These are phyloP conservation scores for Tetragonula carbonaria DNA, from an alignment of 2,888 invertebrate genomes.

Conservation along the genomic window DNA sequence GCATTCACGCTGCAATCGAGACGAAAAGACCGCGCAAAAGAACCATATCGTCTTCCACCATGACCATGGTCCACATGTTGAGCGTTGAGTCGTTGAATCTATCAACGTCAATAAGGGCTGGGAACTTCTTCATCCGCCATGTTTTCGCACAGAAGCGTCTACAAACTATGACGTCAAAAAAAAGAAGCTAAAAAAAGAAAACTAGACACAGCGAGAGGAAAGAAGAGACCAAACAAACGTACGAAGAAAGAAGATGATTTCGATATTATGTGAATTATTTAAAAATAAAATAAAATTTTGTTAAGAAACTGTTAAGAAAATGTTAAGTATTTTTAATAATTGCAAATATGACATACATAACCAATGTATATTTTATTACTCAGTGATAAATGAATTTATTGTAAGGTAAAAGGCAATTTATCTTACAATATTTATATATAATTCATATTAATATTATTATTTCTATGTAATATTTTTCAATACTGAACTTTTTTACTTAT, in stretches of 20 bases:
- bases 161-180: constrained; percentile 83
- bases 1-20: too few relatives aligned
- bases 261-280: constrained; percentile 61
- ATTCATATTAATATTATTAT: too few relatives aligned
- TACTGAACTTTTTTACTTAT: too few relatives aligned
- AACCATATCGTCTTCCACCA: too few relatives aligned
- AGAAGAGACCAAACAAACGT: constrained; percentile 78
- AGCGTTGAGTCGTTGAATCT: too few relatives aligned
- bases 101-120: too few relatives aligned
- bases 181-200: constrained; percentile 92
- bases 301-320: neutral
- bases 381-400: neutral
- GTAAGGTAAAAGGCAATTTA: neutral
- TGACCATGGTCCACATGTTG: too few relatives aligned
- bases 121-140: too few relatives aligned
- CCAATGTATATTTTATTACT: neutral
- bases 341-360: neutral
- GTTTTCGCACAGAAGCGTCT: too few relatives aligned
- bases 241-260: constrained; percentile 74
- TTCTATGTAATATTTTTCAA: too few relatives aligned
- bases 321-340: neutral
- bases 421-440: neutral
- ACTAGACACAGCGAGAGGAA: constrained; percentile 86
- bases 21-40: too few relatives aligned
- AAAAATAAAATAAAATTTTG: constrained; percentile 14